Conservation (phyloP, 2,797 vertebrate species). For the Otolemur crassicaudatus region DNA sequence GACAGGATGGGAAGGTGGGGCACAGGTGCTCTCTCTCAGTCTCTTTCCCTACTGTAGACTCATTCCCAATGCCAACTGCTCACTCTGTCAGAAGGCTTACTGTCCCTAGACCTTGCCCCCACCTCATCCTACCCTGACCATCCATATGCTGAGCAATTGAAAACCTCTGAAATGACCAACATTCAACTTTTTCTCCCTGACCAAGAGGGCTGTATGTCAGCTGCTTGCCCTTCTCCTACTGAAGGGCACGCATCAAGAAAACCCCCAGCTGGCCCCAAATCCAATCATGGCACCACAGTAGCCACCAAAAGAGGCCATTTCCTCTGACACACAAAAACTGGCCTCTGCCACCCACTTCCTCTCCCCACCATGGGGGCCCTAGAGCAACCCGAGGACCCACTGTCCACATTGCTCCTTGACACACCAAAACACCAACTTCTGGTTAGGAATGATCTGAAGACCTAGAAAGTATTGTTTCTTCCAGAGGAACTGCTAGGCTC, state of each 20-base stretch:
- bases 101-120: background rate
- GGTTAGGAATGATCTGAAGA: background rate
- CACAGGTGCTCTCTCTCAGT: slow-evolving; percentile 79
- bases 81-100: background rate
- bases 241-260: background rate
- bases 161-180: slow-evolving; percentile 34
- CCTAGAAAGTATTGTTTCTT: background rate
- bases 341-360: background rate
- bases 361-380: background rate
- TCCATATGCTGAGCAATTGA: background rate
- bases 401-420: background rate
- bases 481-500: background rate
- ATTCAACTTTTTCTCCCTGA: background rate
- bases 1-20: slow-evolving; percentile 39
- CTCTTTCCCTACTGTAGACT: slow-evolving; percentile 61
- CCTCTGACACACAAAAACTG: slow-evolving; percentile 7
- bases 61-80: background rate
- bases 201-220: background rate
- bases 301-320: background rate
- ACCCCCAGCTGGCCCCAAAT: background rate
- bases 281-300: background rate
- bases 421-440: background rate
- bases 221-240: background rate
- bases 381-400: background rate
- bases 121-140: background rate